Evolutionary conservation across 37 sponge, comb jelly and placozoan genomes (phyloP), one percentile per base, ranked within the genome.

Genomic region (Dysidea cf. avara): DNA sequence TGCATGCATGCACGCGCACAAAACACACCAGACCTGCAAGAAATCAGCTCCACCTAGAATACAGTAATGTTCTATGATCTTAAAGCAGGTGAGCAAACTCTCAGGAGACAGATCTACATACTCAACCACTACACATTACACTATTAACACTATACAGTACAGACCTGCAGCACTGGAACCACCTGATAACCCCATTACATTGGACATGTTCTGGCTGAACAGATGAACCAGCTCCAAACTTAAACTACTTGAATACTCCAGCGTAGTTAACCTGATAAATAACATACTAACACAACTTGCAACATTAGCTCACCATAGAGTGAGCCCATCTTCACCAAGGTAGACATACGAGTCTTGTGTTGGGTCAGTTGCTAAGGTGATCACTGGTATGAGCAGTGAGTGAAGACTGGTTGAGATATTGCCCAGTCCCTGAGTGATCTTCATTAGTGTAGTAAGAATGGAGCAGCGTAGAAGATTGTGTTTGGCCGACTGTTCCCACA

Each of bases 291-390:
- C 39, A 11, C 17, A 11, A 7, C 25, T 5, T 12, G 65, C 21
- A 24, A 33, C 21, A 21, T 7, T 11, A 26, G 32, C 63, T 60
- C 38, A 82, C 92, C 92, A 91, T 28, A 91, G 51, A 21, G 53
- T 69, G 24, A 91, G 75, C 29, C 83, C 92, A 67, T 81, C 87
- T 33, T 91, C 92, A 16, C 75, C 83, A 24, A 91, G 58, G 39
- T 86, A 85, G 0, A 91, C 70, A 58, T 91, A 87, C 24, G 76
- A 76, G 17, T 50, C 52, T 86, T 90, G 46, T 0, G 31, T 3
- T 33, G 9, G 65, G 53, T 86, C 84, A 0, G 94, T 94, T 20
- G 86, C 75, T 1, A 77, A 29, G 20, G 72, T 58, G 14, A 94
- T 82, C 11, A 90, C 74, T 14, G 87, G 94, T n/a, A 90, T 24